Conservation (phyloP, 2,797 vertebrate species). For the Lerista edwardsae region DNA sequence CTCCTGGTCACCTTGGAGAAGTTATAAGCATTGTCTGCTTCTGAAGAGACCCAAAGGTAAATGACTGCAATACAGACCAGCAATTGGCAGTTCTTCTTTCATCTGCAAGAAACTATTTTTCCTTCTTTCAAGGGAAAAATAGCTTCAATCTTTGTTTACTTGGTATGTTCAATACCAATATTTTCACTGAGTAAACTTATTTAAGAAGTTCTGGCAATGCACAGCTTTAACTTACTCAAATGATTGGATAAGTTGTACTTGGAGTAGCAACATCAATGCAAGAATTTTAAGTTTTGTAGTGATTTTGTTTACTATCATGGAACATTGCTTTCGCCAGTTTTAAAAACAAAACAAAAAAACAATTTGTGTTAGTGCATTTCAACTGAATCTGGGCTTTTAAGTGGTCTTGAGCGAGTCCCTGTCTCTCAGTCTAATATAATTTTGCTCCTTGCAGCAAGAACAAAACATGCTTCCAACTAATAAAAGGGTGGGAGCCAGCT, state of each 20-base stretch:
- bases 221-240: neutral
- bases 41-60: neutral
- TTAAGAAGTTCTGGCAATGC: neutral
- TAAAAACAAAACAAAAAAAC: too few species aligned
- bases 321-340: neutral
- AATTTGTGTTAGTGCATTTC: neutral
- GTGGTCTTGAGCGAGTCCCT: too few species aligned
- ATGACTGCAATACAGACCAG: neutral
- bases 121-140: neutral
- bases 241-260: neutral
- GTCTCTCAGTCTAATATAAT: neutral
- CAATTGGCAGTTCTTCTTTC: neutral
- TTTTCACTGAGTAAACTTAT: neutral
- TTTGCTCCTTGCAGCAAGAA: neutral
- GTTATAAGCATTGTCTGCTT: neutral
- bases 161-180: neutral
- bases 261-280: neutral
- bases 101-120: too few species aligned
- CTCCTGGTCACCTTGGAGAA: neutral
- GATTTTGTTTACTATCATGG: neutral
- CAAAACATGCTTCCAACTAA: neutral
- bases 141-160: neutral
- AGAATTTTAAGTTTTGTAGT: neutral
- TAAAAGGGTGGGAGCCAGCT: neutral
- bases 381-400: neutral